Percentiles rank a stretch among this genome's conserved stretches.
Conservation (phyloP, 2,113 vertebrate species). For the Vulpes vulpes region DNA sequence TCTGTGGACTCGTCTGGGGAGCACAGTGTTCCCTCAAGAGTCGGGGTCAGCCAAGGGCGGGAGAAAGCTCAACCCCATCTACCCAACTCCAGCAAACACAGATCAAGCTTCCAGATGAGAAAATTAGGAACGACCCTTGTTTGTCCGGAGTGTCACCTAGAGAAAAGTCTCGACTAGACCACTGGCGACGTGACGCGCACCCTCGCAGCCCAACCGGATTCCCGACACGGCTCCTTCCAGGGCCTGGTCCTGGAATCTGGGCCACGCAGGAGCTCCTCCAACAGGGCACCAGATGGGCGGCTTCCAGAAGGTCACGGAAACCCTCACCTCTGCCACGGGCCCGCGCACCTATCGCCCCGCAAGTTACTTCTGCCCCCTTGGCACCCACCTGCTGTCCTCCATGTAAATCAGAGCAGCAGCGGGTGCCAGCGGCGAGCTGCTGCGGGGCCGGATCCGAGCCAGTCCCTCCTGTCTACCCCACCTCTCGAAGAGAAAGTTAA, state of each 20-base stretch:
- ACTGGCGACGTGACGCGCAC: too few species aligned
- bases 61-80: background rate
- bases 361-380: background rate
- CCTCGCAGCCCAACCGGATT: too few species aligned
- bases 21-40: background rate
- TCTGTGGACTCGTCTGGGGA: background rate
- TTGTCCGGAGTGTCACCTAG: background rate
- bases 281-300: fast-evolving
- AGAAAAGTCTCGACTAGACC: background rate
- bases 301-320: background rate
- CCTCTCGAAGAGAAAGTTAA: background rate
- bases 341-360: fast-evolving
- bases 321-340: fast-evolving
- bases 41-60: background rate
- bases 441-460: too few species aligned
- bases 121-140: background rate
- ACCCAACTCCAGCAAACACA: background rate
- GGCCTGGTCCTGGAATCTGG: too few species aligned
- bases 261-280: too few species aligned
- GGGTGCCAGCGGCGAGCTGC: background rate
- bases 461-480: background rate
- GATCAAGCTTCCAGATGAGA: background rate
- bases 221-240: too few species aligned
- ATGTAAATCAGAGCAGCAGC: background rate
- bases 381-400: background rate